Percentiles rank a stretch among this genome's conserved stretches.
Evolutionary conservation across 1,140 invertebrate species (phyloP).

Genomic region (Globodera rostochiensis): DNA sequence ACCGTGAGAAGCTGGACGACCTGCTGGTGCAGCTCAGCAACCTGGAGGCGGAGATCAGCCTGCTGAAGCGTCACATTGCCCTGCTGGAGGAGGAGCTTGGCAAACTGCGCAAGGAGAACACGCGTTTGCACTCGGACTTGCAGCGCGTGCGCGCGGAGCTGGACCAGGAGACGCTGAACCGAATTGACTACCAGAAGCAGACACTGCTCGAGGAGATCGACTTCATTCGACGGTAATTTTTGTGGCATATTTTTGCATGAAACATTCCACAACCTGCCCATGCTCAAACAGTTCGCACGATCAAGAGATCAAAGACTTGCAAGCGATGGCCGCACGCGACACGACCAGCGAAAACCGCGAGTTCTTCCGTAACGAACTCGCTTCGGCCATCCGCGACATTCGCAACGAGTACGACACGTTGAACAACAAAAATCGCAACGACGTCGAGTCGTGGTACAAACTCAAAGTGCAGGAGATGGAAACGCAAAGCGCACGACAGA

Average conservation of each 20-base stretch:
- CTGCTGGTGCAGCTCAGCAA: slow-evolving; percentile 58
- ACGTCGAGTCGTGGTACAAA: slow-evolving; percentile 66
- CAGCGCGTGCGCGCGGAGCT: slow-evolving; percentile 57
- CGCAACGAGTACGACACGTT: slow-evolving; percentile 69
- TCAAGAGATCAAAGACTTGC: slow-evolving; percentile 69
- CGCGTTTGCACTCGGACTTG: slow-evolving; percentile 54
- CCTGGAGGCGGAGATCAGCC: slow-evolving; percentile 62
- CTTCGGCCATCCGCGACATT: slow-evolving; percentile 69
- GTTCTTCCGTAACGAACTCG: slow-evolving; percentile 69
- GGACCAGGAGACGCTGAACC: slow-evolving; percentile 62
- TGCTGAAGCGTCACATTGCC: slow-evolving; percentile 60
- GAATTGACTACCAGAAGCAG: slow-evolving; percentile 65
- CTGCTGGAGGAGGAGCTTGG: slow-evolving; percentile 61
- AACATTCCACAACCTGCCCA: not conserved
- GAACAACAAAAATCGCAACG: slow-evolving; percentile 68
- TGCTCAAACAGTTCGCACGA: slow-evolving; percentile 27
- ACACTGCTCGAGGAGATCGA: slow-evolving; percentile 64
- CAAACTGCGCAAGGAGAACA: slow-evolving; percentile 61
- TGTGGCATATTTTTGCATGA: not conserved
- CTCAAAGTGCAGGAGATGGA: slow-evolving; percentile 69
- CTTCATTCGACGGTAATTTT: slow-evolving; percentile 49
- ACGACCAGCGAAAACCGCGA: slow-evolving; percentile 69
- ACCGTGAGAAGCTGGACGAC: slow-evolving; percentile 58
- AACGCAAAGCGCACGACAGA: slow-evolving; percentile 68
- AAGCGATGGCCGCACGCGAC: slow-evolving; percentile 68